phyloP scores from a whole-genome alignment of 92 coral and sea anemone species.

The Zoanthus sansibaricus region DNA sequence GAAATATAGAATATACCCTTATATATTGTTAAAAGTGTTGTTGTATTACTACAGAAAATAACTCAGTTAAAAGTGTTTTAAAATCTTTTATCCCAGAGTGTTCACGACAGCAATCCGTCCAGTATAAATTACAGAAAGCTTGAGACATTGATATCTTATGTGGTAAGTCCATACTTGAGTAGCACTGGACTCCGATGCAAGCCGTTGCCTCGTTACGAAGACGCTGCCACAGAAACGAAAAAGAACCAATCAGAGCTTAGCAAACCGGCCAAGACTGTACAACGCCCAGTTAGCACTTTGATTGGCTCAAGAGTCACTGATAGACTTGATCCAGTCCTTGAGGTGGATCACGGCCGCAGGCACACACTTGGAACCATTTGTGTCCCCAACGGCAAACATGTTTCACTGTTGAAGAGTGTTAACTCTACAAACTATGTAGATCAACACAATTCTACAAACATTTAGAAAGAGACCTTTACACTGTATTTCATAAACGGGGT shows the following conservation, averaged over 20 bases:
- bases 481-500: no score
- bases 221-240: conserved; percentile 9
- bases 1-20: no score
- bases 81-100: conserved; percentile 67
- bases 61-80: no score
- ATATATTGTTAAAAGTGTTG: not conserved
- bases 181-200: conserved; percentile 74
- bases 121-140: conserved; percentile 83
- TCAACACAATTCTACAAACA: not conserved
- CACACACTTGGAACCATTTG: conserved; percentile 14
- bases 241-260: not conserved
- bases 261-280: conserved; percentile 17
- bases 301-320: conserved; percentile 51
- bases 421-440: not conserved
- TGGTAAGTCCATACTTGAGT: conserved; percentile 88
- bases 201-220: conserved; percentile 40
- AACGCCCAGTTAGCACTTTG: conserved; percentile 67
- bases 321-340: conserved; percentile 77
- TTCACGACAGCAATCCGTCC: conserved; percentile 78
- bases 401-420: not conserved
- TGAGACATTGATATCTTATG: conserved; percentile 83
- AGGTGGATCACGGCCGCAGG: conserved; percentile 54
- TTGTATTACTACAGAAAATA: not conserved
- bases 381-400: not conserved
- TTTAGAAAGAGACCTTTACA: not conserved